These are phyloP conservation scores for Dermochelys coriacea DNA, from an alignment of 2,797 vertebrate species.

Conservation along the genomic window DNA sequence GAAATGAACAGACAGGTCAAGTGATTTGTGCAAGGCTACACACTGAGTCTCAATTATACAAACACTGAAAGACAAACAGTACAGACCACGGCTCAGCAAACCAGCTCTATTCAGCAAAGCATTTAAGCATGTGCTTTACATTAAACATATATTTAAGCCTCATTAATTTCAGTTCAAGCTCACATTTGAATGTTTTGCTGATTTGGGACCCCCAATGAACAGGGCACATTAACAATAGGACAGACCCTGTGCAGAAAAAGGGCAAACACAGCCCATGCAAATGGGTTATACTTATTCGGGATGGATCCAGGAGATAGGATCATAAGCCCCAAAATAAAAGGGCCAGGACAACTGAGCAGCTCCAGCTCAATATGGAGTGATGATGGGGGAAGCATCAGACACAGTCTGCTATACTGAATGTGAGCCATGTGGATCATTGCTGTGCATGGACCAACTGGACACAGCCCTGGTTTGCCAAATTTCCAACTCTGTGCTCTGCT, in stretches of 20 bases:
- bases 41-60: slow-evolving; percentile 53
- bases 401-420: neutral
- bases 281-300: neutral
- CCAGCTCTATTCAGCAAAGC: slow-evolving; percentile 56
- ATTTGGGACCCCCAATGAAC: neutral
- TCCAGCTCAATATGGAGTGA: neutral
- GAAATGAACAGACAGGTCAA: slow-evolving; percentile 36
- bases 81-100: slow-evolving; percentile 45
- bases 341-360: neutral
- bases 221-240: neutral
- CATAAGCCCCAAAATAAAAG: neutral
- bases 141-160: slow-evolving; percentile 9
- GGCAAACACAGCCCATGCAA: neutral
- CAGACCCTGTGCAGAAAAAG: neutral
- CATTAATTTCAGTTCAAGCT: slow-evolving; percentile 24
- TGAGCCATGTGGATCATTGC: accelerated
- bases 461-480: neutral
- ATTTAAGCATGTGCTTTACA: slow-evolving; percentile 46
- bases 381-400: neutral
- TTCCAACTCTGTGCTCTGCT: neutral
- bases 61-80: slow-evolving; percentile 48
- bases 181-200: neutral
- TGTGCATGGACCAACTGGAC: neutral
- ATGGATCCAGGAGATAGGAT: neutral
- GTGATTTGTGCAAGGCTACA: slow-evolving; percentile 50